Evolutionary conservation across 2,113 vertebrate genomes (phyloP).

Genomic region (Cyphotilapia sp.): DNA sequence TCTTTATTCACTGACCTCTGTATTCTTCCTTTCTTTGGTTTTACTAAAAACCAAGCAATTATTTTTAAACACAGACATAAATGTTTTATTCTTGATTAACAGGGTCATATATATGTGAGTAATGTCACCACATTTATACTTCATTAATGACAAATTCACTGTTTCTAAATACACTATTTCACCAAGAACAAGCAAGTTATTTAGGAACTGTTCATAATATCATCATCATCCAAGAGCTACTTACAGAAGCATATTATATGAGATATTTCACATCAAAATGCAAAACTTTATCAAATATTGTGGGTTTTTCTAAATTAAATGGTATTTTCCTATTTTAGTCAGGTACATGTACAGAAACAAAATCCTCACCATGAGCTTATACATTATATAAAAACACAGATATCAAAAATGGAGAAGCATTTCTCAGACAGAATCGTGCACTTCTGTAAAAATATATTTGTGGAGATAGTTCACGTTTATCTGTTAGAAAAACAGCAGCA

Average conservation of each 20-base stretch:
- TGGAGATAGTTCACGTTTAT: neutral
- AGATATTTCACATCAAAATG: neutral
- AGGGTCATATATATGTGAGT: neutral
- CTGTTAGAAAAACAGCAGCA: neutral
- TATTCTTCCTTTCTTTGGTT: neutral
- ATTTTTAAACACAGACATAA: neutral
- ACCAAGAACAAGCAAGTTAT: neutral
- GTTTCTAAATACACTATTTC: neutral
- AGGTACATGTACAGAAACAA: neutral
- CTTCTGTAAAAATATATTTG: neutral
- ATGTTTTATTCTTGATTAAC: neutral
- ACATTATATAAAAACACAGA: neutral
- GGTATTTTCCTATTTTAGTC: neutral
- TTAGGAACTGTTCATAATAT: neutral
- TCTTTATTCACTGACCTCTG: neutral
- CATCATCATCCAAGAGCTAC: neutral
- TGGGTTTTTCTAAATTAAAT: fast-evolving
- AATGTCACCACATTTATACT: neutral
- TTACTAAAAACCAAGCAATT: neutral
- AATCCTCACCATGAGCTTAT: neutral
- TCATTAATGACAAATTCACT: neutral
- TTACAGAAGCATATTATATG: neutral
- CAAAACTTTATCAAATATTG: neutral
- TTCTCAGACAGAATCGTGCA: neutral
- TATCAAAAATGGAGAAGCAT: neutral